Conservation (phyloP, 2,113 vertebrate genomes). For the Actenoides lindsayi region DNA sequence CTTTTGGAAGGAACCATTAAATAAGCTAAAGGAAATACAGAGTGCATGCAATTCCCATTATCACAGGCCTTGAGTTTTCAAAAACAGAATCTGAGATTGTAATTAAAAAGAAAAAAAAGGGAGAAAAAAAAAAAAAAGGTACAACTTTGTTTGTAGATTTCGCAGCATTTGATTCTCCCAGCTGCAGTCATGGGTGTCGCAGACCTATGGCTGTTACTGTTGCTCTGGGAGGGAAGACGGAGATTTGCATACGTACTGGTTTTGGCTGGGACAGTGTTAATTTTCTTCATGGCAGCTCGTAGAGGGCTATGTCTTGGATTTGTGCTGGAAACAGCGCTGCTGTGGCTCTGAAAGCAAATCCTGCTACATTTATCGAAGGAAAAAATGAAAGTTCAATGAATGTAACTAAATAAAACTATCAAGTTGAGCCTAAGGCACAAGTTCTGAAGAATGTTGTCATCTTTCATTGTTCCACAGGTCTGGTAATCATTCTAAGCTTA, state of each 20-base stretch:
- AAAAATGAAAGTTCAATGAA: not conserved
- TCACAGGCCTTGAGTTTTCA: not conserved
- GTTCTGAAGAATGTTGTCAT: not conserved
- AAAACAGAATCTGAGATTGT: not conserved
- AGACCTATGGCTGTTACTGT: not conserved
- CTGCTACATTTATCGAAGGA: not conserved
- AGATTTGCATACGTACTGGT: not conserved
- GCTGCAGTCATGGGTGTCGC: too few species aligned
- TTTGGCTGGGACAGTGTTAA: not conserved
- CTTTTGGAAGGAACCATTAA: not conserved
- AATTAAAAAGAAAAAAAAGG: not conserved
- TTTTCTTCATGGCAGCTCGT: not conserved
- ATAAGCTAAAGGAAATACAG: not conserved
- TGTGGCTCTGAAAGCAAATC: not conserved
- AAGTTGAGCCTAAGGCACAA: not conserved
- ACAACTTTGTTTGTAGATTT: not conserved
- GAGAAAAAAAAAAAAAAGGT: not conserved
- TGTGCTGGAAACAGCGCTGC: not conserved
- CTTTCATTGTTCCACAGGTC: not conserved
- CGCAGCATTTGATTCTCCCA: not conserved
- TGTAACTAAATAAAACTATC: not conserved
- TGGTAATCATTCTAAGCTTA: not conserved
- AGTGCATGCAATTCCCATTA: not conserved
- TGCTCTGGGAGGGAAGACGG: not conserved
- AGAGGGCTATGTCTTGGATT: not conserved